Evolutionary conservation across 2,113 vertebrate species (phyloP).

Genomic region (Lasiurus cinereus): DNA sequence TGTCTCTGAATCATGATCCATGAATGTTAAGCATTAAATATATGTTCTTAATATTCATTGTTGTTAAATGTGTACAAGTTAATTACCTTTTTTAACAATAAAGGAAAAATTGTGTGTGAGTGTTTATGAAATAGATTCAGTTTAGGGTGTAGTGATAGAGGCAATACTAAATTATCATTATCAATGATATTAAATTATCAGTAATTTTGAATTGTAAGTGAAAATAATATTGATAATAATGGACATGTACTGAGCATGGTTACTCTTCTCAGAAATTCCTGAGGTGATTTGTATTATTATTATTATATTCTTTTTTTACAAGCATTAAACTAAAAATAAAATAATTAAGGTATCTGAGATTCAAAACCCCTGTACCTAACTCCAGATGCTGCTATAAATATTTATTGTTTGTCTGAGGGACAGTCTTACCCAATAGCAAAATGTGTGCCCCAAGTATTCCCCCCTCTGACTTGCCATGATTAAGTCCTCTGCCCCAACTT

Average conservation of each 20-base stretch:
- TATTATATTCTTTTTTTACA: not conserved
- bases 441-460: not conserved
- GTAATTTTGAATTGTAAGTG: not conserved
- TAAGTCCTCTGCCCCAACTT: not conserved
- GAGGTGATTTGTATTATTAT: not conserved
- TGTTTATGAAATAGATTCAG: not conserved
- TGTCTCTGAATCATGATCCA: not conserved
- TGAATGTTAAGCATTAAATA: not conserved
- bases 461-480: not conserved
- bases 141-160: not conserved
- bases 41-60: not conserved
- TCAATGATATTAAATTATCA: not conserved
- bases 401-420: not conserved
- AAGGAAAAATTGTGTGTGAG: not conserved
- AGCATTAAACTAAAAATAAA: conserved; percentile 24
- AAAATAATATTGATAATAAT: not conserved
- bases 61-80: not conserved
- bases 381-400: not conserved
- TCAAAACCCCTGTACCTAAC: not conserved
- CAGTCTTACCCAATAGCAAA: not conserved
- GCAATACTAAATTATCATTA: not conserved
- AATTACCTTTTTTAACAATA: not conserved
- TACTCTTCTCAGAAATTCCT: not conserved
- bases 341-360: not conserved
- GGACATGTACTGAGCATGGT: not conserved